These are phyloP conservation scores for Stichopus horrens DNA, from an alignment of 53 echinoderm and acorn worm genomes.

Conservation along the genomic window DNA sequence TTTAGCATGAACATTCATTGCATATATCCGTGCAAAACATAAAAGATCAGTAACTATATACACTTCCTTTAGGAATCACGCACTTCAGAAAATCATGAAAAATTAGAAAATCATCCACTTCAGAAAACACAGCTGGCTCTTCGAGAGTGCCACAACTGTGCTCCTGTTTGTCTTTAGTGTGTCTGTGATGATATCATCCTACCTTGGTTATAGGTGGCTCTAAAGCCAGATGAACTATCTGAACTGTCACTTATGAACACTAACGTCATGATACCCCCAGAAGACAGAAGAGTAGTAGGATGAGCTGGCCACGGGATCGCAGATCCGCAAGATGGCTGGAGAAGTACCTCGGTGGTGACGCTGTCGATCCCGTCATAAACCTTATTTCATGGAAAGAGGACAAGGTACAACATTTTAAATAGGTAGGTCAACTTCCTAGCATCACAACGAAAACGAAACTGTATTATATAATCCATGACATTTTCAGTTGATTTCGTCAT, in stretches of 20 bases:
- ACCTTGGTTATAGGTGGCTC: not conserved
- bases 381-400: not conserved
- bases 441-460: no score
- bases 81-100: no score
- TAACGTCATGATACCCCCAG: not conserved
- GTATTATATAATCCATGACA: no score
- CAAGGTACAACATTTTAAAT: not conserved
- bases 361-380: not conserved
- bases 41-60: not conserved
- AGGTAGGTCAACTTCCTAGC: not conserved
- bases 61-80: no score
- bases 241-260: slow-evolving; percentile 10
- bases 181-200: not conserved
- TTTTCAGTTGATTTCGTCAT: no score
- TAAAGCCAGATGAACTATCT: slow-evolving; percentile 2
- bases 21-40: no score
- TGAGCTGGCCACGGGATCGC: slow-evolving; percentile 21
- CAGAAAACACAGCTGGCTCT: no score
- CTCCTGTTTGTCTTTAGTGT: no score
- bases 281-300: not conserved
- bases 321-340: not conserved
- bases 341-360: not conserved
- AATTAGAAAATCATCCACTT: no score
- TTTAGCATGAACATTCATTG: no score
- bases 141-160: no score